A percentile compares a stretch with the other conserved stretches of the same genome.
These are phyloP conservation scores for Globia sparganii DNA, from an alignment of 2,888 invertebrate species.

Conservation along the genomic window DNA sequence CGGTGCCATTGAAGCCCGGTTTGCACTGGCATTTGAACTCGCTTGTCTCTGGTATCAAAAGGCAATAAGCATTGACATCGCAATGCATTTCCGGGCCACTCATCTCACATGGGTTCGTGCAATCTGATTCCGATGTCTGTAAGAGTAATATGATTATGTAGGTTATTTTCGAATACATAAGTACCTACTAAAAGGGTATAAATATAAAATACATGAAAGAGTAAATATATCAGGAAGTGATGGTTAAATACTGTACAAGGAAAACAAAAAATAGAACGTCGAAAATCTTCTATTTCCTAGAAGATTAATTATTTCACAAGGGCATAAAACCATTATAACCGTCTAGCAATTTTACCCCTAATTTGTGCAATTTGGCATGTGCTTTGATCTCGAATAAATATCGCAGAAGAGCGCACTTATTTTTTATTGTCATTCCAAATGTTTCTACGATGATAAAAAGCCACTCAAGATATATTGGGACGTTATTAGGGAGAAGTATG, in stretches of 20 bases:
- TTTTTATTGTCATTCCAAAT: conserved; percentile 54
- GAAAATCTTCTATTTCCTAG: not conserved
- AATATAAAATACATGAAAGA: not conserved
- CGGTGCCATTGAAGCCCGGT: conserved; percentile 97
- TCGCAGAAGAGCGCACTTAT: conserved; percentile 40
- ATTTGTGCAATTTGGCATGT: conserved; percentile 41
- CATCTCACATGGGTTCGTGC: conserved; percentile 97
- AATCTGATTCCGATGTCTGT: conserved; percentile 94
- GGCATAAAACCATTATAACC: conserved; percentile 16
- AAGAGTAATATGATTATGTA: conserved; percentile 35
- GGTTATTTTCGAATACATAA: not conserved
- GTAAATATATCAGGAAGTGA: not conserved
- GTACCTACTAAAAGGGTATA: not conserved
- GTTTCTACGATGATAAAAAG: conserved; percentile 56
- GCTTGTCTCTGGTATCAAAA: conserved; percentile 95
- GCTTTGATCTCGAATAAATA: conserved; percentile 54
- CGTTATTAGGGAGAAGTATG: conserved; percentile 45
- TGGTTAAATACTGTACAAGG: not conserved
- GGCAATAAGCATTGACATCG: conserved; percentile 96
- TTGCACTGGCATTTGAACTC: conserved; percentile 98
- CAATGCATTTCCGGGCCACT: conserved; percentile 95
- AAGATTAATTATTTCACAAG: conserved; percentile 15
- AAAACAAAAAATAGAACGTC: not conserved
- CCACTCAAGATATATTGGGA: conserved; percentile 46
- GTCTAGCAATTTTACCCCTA: conserved; percentile 42